Evolutionary conservation across 2,888 invertebrate species (phyloP).

Genomic region (Scaptomyza tumidula): DNA sequence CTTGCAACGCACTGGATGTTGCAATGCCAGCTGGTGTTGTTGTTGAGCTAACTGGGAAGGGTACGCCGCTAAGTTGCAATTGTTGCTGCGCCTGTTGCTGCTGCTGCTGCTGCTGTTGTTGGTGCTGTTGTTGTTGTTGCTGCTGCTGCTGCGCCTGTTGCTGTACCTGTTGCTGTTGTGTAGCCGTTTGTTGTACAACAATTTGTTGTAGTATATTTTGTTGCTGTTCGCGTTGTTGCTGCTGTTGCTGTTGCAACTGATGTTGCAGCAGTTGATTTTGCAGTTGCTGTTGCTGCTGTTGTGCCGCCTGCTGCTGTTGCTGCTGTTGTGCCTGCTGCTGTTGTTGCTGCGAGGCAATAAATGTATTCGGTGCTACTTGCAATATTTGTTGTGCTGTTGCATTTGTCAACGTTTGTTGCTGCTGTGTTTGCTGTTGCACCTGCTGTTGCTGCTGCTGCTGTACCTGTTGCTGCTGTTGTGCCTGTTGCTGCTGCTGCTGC

Average conservation of each 20-base stretch:
- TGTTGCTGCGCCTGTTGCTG: constrained; percentile 61
- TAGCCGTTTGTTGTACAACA: constrained; percentile 67
- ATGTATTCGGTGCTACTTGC: constrained; percentile 83
- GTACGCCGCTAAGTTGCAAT: constrained; percentile 78
- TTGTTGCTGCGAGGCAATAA: constrained; percentile 85
- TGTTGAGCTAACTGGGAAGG: constrained; percentile 81
- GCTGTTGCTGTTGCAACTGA: constrained; percentile 83
- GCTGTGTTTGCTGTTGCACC: constrained; percentile 83
- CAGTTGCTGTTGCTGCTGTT: constrained; percentile 71
- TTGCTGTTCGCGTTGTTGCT: constrained; percentile 79
- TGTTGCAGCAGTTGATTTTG: constrained; percentile 82
- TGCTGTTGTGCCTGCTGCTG: constrained; percentile 73
- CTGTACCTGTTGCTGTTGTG: constrained; percentile 75
- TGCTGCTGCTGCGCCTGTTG: constrained; percentile 71
- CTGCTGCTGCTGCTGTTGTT: constrained; percentile 65
- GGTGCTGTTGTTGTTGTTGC: constrained; percentile 74
- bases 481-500: constrained; percentile 80
- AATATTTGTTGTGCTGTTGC: constrained; percentile 77
- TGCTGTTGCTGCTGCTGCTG: constrained; percentile 75
- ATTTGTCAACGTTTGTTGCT: constrained; percentile 69
- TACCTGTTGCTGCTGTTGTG: constrained; percentile 77
- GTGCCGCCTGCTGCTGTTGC: constrained; percentile 78
- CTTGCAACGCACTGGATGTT: constrained; percentile 74
- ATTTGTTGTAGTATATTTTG: constrained; percentile 57
- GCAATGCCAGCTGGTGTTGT: constrained; percentile 81